These are phyloP conservation scores for Otis tarda DNA, from an alignment of 2,113 vertebrate species.

Conservation along the genomic window DNA sequence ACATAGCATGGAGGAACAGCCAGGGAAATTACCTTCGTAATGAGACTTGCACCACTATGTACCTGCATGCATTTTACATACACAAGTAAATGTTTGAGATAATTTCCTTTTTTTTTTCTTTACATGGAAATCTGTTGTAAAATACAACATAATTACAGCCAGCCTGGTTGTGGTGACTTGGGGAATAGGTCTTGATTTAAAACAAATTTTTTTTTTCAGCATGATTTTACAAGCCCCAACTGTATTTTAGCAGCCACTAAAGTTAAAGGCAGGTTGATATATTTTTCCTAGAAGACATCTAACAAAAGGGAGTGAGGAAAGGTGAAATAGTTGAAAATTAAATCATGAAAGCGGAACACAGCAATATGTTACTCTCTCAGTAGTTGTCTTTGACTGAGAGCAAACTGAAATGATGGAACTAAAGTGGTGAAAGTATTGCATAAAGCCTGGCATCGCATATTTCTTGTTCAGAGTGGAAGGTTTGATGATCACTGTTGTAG, in stretches of 20 bases:
- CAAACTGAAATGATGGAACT: background rate
- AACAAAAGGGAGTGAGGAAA: background rate
- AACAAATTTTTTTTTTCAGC: background rate
- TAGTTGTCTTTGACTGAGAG: background rate
- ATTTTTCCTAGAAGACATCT: background rate
- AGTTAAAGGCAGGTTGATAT: background rate
- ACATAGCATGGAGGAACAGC: background rate
- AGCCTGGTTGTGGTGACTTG: background rate
- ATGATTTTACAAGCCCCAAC: background rate
- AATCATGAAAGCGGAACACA: background rate
- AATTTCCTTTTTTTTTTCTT: background rate
- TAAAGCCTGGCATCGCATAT: background rate
- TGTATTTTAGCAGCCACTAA: background rate
- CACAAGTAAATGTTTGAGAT: background rate
- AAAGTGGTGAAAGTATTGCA: background rate
- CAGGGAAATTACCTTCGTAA: background rate
- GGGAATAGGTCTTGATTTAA: background rate
- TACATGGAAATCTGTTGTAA: background rate
- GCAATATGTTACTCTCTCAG: background rate
- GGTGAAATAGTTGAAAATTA: background rate
- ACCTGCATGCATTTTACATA: background rate
- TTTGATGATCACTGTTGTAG: background rate
- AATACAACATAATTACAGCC: background rate
- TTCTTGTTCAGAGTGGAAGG: background rate
- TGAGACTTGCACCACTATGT: background rate